Evolutionary conservation across 2,888 invertebrate genomes (phyloP), one percentile per base, ranked within the genome.

Genomic region (Erebia ligea): DNA sequence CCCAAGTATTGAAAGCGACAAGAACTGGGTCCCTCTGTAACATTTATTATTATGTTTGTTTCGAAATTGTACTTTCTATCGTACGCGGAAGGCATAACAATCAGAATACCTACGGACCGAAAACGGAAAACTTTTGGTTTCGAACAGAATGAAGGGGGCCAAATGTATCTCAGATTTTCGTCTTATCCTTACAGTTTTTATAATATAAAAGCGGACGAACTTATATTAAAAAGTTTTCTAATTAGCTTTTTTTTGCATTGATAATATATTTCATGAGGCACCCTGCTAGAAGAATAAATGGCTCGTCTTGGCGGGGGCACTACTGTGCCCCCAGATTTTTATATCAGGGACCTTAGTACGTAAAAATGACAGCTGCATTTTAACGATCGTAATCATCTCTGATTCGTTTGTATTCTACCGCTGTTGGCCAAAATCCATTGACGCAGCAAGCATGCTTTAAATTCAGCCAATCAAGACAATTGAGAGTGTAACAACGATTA

Each of bases 31-130:
- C 52, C 63, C 54, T 21, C 13, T 42, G 65, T 65, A 56, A 54
- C 65, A 65, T 64, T 65, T 65, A 65, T 65, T 62, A 65, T 52
- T 62, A 62, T 54, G 65, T 65, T 65, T 61, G 61, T 68, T 62
- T 63, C 45, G 25, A n/a, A 63, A 17, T 57, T 62, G 56, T 57
- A 56, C 63, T 57, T 21, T 63, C 57, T 25, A n/a, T 25, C 19
- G 48, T 63, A 57, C 56, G 54, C 17, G 57, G 57, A 56, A 57
- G 57, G 63, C 56, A 57, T 69, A 63, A 69, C 57, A 69, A 69
- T 63, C 54, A 45, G 65, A 17, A 11, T n/a, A 61, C 34, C 11
- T 56, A 34, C 25, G n/a, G 25, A 10, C 65, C 52, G 34, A 64
- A 63, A 50, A 52, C 25, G 64, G 34, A 10, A 52, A 65, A 65